Conservation (phyloP, 2,113 vertebrate species). For the Atlantisia rogersi region DNA sequence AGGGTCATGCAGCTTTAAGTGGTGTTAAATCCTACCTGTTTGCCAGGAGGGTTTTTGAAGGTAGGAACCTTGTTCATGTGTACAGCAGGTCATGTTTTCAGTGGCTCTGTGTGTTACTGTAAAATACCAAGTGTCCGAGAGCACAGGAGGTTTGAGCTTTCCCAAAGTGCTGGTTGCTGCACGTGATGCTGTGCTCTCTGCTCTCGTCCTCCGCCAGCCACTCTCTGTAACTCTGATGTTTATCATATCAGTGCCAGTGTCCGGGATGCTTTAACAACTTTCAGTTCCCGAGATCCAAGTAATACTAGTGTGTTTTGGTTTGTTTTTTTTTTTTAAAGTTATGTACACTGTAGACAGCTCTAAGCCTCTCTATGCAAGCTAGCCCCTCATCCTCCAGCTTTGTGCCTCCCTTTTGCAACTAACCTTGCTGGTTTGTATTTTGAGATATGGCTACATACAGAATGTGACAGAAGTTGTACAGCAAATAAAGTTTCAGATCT, state of each 20-base stretch:
- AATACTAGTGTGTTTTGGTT: not conserved
- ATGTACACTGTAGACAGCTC: not conserved
- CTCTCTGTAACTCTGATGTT: not conserved
- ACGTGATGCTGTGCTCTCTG: not conserved
- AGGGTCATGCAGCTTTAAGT: not conserved
- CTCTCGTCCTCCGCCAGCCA: not conserved
- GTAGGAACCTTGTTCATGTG: not conserved
- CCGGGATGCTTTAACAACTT: not conserved
- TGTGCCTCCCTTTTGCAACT: not conserved
- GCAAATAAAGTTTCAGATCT: not conserved
- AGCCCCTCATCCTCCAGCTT: not conserved
- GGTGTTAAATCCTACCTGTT: not conserved
- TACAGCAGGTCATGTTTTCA: not conserved
- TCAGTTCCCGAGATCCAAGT: not conserved
- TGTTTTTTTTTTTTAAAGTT: not conserved
- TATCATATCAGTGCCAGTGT: not conserved
- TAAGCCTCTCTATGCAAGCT: not conserved
- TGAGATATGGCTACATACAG: not conserved
- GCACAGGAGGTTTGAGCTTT: not conserved
- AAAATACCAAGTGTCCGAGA: not conserved
- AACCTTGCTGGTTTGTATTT: not conserved
- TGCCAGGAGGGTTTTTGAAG: not conserved
- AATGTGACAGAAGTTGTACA: not conserved
- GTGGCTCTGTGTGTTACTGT: not conserved
- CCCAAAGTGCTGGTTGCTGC: not conserved